Conservation (phyloP, 2,888 invertebrate genomes). For the Oscheius myriophilus region DNA sequence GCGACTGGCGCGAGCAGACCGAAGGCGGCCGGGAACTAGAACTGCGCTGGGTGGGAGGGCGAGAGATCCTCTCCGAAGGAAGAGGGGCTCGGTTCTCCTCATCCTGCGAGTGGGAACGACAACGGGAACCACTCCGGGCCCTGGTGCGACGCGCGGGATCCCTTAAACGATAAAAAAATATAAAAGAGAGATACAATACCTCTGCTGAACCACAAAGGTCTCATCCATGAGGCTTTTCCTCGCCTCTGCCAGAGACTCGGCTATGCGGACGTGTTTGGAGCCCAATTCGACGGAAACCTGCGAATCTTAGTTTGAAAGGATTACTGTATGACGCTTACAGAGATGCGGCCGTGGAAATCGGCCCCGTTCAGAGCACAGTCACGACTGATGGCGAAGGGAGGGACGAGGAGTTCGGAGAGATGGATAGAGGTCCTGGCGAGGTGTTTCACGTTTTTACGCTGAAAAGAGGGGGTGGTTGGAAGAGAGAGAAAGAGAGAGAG, state of each 20-base stretch:
- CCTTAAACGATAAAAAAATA: background rate
- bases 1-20: background rate
- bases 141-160: conserved; percentile 24
- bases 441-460: conserved; percentile 24
- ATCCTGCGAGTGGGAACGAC: conserved; percentile 26
- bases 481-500: no score
- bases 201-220: conserved; percentile 34
- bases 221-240: conserved; percentile 33
- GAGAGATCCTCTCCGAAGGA: background rate
- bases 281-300: conserved; percentile 49
- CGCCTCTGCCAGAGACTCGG: conserved; percentile 38
- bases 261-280: conserved; percentile 34
- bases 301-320: background rate
- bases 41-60: background rate
- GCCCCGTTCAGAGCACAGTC: conserved; percentile 45
- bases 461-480: background rate
- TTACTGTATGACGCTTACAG: conserved; percentile 13
- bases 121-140: conserved; percentile 42
- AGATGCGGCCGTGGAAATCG: conserved; percentile 42
- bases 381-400: conserved; percentile 45
- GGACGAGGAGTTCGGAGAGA: conserved; percentile 39
- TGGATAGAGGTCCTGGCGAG: conserved; percentile 43
- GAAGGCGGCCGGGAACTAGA: background rate
- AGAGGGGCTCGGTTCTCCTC: conserved; percentile 1
- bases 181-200: background rate